phyloP scores from a whole-genome alignment of 92 coral and sea anemone genomes.

The Montipora capitata region DNA sequence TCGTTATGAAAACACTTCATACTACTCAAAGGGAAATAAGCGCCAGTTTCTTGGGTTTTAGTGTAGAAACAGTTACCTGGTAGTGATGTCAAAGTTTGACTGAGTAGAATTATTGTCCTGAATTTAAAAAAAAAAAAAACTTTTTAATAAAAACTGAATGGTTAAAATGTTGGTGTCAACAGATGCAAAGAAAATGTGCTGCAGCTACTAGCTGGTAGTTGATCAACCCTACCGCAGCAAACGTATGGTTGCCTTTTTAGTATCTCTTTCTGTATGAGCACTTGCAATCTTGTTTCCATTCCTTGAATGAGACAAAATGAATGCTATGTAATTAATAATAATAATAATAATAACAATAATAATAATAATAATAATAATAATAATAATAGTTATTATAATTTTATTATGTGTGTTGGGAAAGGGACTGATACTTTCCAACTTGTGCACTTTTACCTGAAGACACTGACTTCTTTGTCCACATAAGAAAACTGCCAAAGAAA shows the following conservation, averaged over 20 bases:
- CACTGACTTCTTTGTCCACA: constrained; percentile 89
- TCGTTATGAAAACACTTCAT: no score
- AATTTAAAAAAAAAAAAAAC: not conserved
- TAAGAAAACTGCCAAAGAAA: constrained; percentile 86
- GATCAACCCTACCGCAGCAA: constrained; percentile 79
- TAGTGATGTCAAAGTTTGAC: constrained; percentile 95
- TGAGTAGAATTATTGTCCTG: constrained; percentile 96
- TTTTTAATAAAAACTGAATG: not conserved
- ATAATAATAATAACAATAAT: no score
- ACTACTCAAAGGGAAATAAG: not conserved
- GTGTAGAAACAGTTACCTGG: constrained; percentile 81
- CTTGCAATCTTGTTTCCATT: constrained; percentile 95
- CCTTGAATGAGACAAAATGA: constrained; percentile 38
- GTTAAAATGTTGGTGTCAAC: no score
- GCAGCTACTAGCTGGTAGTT: not conserved
- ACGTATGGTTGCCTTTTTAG: constrained; percentile 97
- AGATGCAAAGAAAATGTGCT: not conserved
- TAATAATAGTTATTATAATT: no score
- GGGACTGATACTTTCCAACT: not conserved
- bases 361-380: no score
- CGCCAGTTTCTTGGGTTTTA: not conserved
- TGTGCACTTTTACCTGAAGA: constrained; percentile 80
- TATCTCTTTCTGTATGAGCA: constrained; percentile 97
- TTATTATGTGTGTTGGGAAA: not conserved
- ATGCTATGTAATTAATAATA: not conserved